phyloP scores from a whole-genome alignment of 35 echinoderm and acorn worm species.

The Lytechinus variegatus region DNA sequence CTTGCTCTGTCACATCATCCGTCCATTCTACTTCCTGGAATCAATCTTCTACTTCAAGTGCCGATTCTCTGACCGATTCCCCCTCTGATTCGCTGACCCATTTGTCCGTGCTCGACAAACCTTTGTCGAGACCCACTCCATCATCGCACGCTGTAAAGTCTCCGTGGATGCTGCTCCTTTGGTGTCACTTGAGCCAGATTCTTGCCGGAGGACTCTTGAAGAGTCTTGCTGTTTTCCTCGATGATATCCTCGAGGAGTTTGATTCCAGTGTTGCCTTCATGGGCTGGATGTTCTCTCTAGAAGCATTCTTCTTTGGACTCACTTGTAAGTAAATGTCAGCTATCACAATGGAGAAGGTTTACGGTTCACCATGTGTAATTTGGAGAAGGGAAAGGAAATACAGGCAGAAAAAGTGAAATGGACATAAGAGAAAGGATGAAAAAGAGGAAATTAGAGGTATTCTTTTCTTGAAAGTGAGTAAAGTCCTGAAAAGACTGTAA shows the following conservation, averaged over 20 bases:
- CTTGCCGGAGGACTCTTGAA: slow-evolving; percentile 39
- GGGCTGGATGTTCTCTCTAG: slow-evolving; percentile 42
- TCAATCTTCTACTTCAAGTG: background rate
- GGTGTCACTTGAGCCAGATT: slow-evolving; percentile 44
- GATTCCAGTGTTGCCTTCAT: slow-evolving; percentile 40
- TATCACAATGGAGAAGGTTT: too few relatives aligned
- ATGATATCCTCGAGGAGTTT: slow-evolving; percentile 41
- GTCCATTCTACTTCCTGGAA: background rate
- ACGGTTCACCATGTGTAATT: too few relatives aligned
- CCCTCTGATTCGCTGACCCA: background rate
- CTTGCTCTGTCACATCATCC: background rate
- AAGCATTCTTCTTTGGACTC: slow-evolving; percentile 42
- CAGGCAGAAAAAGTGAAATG: too few relatives aligned
- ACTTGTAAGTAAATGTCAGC: slow-evolving; percentile 50
- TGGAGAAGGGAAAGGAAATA: too few relatives aligned
- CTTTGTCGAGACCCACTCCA: background rate
- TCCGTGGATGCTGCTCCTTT: slow-evolving; percentile 6
- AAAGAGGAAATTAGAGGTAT: too few relatives aligned
- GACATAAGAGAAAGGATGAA: too few relatives aligned
- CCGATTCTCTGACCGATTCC: background rate
- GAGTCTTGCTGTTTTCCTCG: slow-evolving; percentile 42
- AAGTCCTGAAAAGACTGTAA: too few relatives aligned
- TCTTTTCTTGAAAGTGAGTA: too few relatives aligned
- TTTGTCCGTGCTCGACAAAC: background rate
- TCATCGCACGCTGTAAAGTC: background rate